Evolutionary conservation across 2,888 invertebrate genomes (phyloP), one percentile per base, ranked within the genome.

Genomic region (Pyrochroa serraticornis): DNA sequence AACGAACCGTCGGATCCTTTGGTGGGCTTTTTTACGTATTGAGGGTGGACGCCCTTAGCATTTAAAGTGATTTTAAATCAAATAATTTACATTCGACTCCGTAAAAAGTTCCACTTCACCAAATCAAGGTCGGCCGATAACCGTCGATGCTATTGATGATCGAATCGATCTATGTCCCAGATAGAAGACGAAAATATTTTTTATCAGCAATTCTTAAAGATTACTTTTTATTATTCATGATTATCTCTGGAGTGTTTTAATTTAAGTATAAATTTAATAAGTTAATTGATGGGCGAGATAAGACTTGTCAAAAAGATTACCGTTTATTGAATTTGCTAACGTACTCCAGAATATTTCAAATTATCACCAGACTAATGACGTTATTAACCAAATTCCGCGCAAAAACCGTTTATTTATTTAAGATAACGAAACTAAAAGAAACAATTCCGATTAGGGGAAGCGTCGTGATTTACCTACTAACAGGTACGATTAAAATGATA

Each of bases 61-160:
- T 76, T 75, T 75, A 74, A 75, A 75, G 74, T 73, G 75, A 73
- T 73, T 73, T 72, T 71, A 71, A 73, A 75, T 74, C 71, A 69
- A 71, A 65, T 66, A 64, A 72, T 74, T 74, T 75, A 74, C 75
- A 75, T 75, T 71, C 68, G 61, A 45, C 9, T 22, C 10, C 22
- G 22, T 22, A 22, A 22, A 22, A 22, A 22, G 22, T 22, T 22
- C 22, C 22, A 22, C 22, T 22, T 22, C 22, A 22, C 22, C 22
- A 22, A 22, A 22, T 22, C 22, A 22, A 22, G 22, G 10, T 42
- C 30, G 42, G 22, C 12, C 31, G 32, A 42, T 22, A n/a, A 22
- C 22, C 22, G 22, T 5, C 22, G 22, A 2, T 5, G 22, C 22
- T 22, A 22, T 22, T 22, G 22, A 22, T 22, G 14, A n/a, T 7